Percentiles rank a stretch among this genome's conserved stretches.
phyloP scores from a whole-genome alignment of 2,113 vertebrate genomes.

The Stictonetta naevosa region DNA sequence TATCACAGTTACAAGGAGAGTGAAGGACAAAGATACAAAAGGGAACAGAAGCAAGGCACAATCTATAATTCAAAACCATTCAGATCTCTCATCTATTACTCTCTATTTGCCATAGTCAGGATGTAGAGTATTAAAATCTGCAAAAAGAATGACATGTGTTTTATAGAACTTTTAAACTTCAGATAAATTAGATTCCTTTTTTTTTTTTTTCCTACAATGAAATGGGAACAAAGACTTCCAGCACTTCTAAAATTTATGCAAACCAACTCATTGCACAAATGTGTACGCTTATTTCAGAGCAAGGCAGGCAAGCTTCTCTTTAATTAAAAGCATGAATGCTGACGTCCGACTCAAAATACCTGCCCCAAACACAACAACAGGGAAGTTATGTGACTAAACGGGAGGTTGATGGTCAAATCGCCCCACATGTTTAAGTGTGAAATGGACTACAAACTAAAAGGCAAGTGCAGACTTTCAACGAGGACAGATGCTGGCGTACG shows the following conservation, averaged over 20 bases:
- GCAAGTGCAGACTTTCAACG: neutral
- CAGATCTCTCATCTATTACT: constrained; percentile 28
- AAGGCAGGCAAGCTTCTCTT: neutral
- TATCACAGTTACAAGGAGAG: neutral
- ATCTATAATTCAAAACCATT: constrained; percentile 41
- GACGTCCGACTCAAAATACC: neutral
- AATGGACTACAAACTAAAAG: neutral
- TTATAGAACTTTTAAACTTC: constrained; percentile 1
- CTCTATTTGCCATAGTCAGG: neutral
- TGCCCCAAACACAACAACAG: neutral
- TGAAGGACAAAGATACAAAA: neutral
- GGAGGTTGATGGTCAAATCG: neutral
- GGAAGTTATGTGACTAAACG: neutral
- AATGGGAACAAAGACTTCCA: constrained; percentile 10
- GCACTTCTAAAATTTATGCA: neutral
- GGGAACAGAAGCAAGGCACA: neutral
- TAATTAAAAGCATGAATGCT: neutral
- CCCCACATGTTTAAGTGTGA: neutral
- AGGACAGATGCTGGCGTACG: neutral
- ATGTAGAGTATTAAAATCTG: neutral
- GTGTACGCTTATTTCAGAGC: neutral
- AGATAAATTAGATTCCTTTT: neutral
- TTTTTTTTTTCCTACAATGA: neutral
- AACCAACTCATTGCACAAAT: neutral
- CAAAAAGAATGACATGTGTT: neutral